Evolutionary conservation across 2,888 invertebrate genomes (phyloP), one percentile per base, ranked within the genome.

Genomic region (Philonicus albiceps): DNA sequence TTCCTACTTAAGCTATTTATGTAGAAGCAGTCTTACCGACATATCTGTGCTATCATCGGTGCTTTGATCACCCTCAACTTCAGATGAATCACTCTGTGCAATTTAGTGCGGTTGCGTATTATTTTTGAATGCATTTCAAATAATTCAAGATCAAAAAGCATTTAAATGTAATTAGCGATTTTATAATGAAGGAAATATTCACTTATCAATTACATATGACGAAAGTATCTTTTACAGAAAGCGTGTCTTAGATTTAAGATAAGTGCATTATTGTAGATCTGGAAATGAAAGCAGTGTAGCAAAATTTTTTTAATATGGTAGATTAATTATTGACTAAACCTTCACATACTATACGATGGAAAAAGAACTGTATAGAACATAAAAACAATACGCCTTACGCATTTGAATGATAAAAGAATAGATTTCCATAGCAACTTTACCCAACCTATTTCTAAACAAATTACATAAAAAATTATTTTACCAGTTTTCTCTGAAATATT

Each of bases 21-120:
- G 64, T 64, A 30, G 76, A 72, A 86, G 81, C n/a, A 87, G 87
- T 92, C 94, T 94, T 92, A 94, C 94, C 93, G 94, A 94, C 55
- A 93, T 91, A 88, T 94, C 94, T 86, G 94, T 94, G 92, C 94
- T 94, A 90, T 94, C 94, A 91, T 94, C 94, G 30, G 94, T 94
- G 88, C 94, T 94, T 85, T 94, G 93, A 91, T 94, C 94, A 8
- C 91, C 94, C 87, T 94, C 94, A 37, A 94, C 94, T 91, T 94
- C 94, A 89, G 94, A 94, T 88, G 94, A 94, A 91, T 94, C 94
- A 89, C 94, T 94, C 94, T 94, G 91, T 87, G 85, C 84, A 85
- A 43, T 80, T 30, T 64, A 16, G 80, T 86, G 86, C 73, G 85
- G 84, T 87, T 87, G 87, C 84, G 85, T n/a, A 87, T 81, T 83